Base-by-base conservation (phyloP, 2,888 invertebrate species). In the Leptopilina myrica region DNA sequence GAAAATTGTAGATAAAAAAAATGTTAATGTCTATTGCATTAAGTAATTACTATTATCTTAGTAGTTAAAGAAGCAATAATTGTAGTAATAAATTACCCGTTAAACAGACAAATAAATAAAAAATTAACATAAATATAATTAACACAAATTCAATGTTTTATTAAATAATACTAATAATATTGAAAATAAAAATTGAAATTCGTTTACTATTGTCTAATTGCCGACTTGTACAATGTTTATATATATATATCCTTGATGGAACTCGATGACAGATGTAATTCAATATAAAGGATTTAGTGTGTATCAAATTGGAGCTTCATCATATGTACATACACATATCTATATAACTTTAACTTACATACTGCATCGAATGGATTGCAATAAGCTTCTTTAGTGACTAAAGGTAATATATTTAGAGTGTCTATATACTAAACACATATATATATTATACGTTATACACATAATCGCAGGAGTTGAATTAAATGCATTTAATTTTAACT, bases 381-480 rank as follows among this genome's bases (percentile, higher is more conserved):
- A 59, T 73, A 73, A 73, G 73, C 73, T 73, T 33, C 73, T 73
- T 73, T 73, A 33, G 40, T n/a, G n/a, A 73, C 14, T 11, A 53
- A 56, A 73, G 73, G 73, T 73, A 73, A 53, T 56, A 33, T 5
- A 46, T 46, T 1, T 33, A 33, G 4, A 43, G 43, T 49, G 11
- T 33, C 33, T 73, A 26, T 53, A 20, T 20, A 20, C 20, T 20
- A 1, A 0, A 20, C 20, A 20, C 20, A 20, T 20, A 20, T 20
- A 20, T 20, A 73, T 56, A 73, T 33, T n/a, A n/a, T n/a, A n/a
- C n/a, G n/a, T n/a, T n/a, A n/a, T n/a, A n/a, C n/a, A 33, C 33
- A 33, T 33, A 33, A 33, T 2, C 33, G 33, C 73, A 64, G 33
- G 4, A 73, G 56, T 73, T n/a, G 73, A 56, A 56, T 53, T 59